Base-by-base conservation (phyloP, 2,113 vertebrate genomes). In the Theristicus caerulescens region DNA sequence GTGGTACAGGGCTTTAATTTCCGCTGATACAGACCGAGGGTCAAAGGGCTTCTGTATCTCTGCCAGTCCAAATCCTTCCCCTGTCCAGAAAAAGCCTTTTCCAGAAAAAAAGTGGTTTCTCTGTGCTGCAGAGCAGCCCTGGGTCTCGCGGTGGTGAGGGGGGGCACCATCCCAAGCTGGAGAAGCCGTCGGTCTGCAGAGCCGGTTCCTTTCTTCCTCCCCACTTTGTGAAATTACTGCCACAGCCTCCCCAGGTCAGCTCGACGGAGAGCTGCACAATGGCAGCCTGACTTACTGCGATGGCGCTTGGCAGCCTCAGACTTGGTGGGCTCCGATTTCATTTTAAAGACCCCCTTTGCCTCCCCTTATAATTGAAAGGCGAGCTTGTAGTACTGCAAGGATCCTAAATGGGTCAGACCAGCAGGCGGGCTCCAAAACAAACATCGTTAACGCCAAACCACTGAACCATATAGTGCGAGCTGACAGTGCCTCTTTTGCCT, bases 361-460 rank as follows among this genome's bases (percentile, higher is more conserved):
- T 94, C 90, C 34, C 34, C 34, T 79, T 59, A 5, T 64, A 77
- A 90, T 87, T 77, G 84, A 83, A 88, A 94, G 91, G 93, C 17
- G 25, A 47, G 79, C 65, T 55, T 34, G 67, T 84, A 66, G 82
- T 67, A 55, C 88, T 86, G 61, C 46, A 26, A 93, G 95, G 93
- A 94, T 89, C 95, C 93, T 71, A 97, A 97, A 94, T 95, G 97
- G 97, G 97, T 95, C 97, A 97, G 96, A 42, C 24, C 57, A 77
- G 91, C 91, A 32, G 27, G 51, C n/a, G 57, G 88, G 83, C 95
- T 97, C 96, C 96, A 96, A 96, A 97, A 92, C 90, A 97, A 97
- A 95, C 44, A 42, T 90, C 55, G 21, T 91, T 89, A 94, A 67
- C 10, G 89, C 95, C 96, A 97, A 96, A 62, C 94, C 97, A 80